Percentiles rank a stretch among this genome's conserved stretches.
phyloP scores from a whole-genome alignment of 1,140 invertebrate genomes.

The Cydia splendana region DNA sequence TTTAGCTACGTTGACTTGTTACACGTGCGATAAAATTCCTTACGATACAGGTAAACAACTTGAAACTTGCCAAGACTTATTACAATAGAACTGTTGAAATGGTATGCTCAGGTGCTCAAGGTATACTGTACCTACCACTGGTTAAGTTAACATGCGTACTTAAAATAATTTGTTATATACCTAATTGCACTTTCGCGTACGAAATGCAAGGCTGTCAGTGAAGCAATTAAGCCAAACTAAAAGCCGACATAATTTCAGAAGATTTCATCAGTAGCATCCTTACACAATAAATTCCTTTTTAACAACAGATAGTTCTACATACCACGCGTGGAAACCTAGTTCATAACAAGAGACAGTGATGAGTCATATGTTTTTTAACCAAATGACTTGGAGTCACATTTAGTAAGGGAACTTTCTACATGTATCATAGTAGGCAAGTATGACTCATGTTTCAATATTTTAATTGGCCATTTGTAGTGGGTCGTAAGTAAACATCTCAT shows the following conservation, averaged over 20 bases:
- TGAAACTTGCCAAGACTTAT: neutral
- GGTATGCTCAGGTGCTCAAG: no score
- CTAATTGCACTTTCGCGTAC: no score
- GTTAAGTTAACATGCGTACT: no score
- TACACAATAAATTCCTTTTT: no score
- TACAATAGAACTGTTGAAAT: no score
- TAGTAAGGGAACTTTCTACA: neutral
- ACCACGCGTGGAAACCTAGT: neutral
- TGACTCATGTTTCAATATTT: neutral
- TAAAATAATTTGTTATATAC: no score
- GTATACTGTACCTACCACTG: no score
- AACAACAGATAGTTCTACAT: no score
- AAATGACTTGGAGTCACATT: neutral
- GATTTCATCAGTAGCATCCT: neutral
- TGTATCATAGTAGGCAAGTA: neutral
- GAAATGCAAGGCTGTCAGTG: neutral
- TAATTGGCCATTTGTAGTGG: neutral
- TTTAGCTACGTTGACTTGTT: neutral
- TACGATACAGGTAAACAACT: neutral
- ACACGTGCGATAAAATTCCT: neutral
- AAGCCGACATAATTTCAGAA: neutral
- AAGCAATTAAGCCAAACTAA: neutral
- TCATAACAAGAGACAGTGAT: neutral
- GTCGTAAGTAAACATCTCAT: neutral
- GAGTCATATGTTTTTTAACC: neutral